Conservation (phyloP, 1,140 invertebrate genomes). For the Neotoxoptera formosana region DNA sequence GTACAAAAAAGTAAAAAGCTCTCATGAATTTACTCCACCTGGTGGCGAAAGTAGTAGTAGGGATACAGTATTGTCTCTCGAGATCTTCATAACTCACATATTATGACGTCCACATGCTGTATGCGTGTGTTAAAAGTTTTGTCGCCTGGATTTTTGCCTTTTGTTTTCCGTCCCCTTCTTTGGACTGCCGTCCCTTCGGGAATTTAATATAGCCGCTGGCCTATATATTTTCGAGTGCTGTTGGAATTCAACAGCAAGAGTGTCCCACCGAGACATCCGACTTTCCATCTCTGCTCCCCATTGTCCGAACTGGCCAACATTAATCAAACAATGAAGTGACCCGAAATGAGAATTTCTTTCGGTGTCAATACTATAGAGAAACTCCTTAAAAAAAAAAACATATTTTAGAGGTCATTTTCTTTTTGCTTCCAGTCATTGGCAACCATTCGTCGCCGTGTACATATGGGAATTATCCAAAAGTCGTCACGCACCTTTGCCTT, state of each 20-base stretch:
- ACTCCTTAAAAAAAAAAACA: conserved; percentile 8
- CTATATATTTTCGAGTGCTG: conserved; percentile 22
- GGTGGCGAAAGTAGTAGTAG: neutral
- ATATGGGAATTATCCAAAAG: conserved; percentile 23
- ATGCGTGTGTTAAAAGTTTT: conserved; percentile 49
- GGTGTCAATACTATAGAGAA: conserved; percentile 3
- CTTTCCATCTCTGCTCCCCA: neutral
- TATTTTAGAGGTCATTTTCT: neutral
- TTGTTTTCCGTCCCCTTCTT: conserved; percentile 20
- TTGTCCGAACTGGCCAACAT: conserved; percentile 21
- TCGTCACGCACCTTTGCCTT: neutral
- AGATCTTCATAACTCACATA: conserved; percentile 53
- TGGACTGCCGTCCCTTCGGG: neutral
- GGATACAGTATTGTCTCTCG: conserved; percentile 35
- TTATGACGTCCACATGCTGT: conserved; percentile 40
- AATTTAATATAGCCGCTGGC: conserved; percentile 46
- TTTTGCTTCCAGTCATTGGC: conserved; percentile 32
- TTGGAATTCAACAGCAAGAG: conserved; percentile 42
- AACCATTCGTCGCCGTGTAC: neutral
- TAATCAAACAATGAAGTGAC: conserved; percentile 52
- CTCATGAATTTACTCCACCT: conserved; percentile 24
- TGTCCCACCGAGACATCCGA: conserved; percentile 40
- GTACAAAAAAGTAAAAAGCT: neutral
- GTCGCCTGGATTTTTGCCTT: conserved; percentile 49
- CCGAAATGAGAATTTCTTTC: conserved; percentile 48